Base-by-base conservation (phyloP, 2,888 invertebrate species). In the Lithodes maja region DNA sequence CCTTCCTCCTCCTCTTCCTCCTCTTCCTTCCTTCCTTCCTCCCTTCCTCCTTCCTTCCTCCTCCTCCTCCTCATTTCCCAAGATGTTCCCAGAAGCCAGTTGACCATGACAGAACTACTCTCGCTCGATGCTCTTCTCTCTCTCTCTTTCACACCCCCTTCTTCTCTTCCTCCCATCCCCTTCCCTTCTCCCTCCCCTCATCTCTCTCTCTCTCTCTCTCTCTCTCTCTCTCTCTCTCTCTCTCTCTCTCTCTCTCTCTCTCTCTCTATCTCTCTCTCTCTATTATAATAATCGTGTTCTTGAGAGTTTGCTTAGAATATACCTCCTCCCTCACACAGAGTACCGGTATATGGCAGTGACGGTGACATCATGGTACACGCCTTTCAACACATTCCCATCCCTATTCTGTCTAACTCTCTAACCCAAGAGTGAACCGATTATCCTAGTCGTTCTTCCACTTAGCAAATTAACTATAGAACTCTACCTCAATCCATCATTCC, bases 1-100 rank as follows among this genome's bases (percentile, higher is more conserved):
- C 77, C 33, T 68, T 75, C 75, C 49, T 49, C 55, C 74, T 74
- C 83, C 55, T 55, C 49, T 74, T 74, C 74, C 55, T 5, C 50
- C 74, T 74, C 74, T 17, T 15, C 17, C 71, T 5, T 61, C 33
- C 83, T 83, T n/a, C 9, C 50, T 50, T 17, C 5, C 61, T 68
- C 49, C n/a, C 2, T 9, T 15, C 15, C 52, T 68, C 82, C 5
- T 52, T 50, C 52, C 15, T 15, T 17, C 33, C 54, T 33, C 49
- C 49, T 50, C n/a, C 9, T 52, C 12, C 12, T 17, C 53, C 7
- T n/a, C n/a, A 12, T 50, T n/a, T n/a, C 7, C 15, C 17, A 50
- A 61, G 12, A 61, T 7, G 7, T 61, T 7, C 61, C 61, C 12
- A 33, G 33, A 33, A 33, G 33, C 61, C 61, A 61, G 61, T 61